phyloP scores from a whole-genome alignment of 2,113 vertebrate species.

The Osmerus mordax region DNA sequence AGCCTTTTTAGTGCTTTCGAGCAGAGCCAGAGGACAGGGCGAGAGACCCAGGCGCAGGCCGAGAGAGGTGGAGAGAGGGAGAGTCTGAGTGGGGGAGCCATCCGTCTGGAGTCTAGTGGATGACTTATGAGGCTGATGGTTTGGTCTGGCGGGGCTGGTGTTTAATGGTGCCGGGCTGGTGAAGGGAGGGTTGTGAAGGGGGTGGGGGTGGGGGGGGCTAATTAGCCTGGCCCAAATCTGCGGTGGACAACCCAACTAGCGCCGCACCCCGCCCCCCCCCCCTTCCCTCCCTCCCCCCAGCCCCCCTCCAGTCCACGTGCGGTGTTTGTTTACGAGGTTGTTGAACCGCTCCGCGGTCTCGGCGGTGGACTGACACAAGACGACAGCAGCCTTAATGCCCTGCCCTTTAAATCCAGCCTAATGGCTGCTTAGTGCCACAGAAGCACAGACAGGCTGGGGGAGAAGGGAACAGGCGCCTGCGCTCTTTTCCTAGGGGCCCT shows the following conservation, averaged over 20 bases:
- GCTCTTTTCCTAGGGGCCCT: constrained; percentile 66
- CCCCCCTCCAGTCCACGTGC: constrained; percentile 58
- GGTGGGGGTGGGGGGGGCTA: constrained; percentile 49
- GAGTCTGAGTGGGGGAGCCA: constrained; percentile 37
- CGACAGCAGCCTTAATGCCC: constrained; percentile 71
- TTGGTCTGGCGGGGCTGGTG: constrained; percentile 49
- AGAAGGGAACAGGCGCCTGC: constrained; percentile 64
- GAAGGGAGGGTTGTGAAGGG: constrained; percentile 26
- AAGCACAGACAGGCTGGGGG: constrained; percentile 49
- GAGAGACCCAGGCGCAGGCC: constrained; percentile 19
- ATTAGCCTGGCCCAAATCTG: constrained; percentile 64
- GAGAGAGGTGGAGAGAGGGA: constrained; percentile 34
- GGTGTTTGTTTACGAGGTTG: constrained; percentile 75
- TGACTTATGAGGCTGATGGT: constrained; percentile 65
- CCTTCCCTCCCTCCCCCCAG: constrained; percentile 41
- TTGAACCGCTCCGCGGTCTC: constrained; percentile 72
- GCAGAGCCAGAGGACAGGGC: constrained; percentile 52
- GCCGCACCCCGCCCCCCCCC: constrained; percentile 7
- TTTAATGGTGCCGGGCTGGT: constrained; percentile 34
- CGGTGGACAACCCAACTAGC: constrained; percentile 55
- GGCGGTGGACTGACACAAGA: constrained; percentile 72
- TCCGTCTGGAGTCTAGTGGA: constrained; percentile 46
- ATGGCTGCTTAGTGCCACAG: constrained; percentile 66
- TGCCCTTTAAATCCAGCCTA: constrained; percentile 68
- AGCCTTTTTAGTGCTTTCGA: constrained; percentile 37